Evolutionary conservation across 2,888 invertebrate species (phyloP).

Genomic region (Parnassius smintheus): DNA sequence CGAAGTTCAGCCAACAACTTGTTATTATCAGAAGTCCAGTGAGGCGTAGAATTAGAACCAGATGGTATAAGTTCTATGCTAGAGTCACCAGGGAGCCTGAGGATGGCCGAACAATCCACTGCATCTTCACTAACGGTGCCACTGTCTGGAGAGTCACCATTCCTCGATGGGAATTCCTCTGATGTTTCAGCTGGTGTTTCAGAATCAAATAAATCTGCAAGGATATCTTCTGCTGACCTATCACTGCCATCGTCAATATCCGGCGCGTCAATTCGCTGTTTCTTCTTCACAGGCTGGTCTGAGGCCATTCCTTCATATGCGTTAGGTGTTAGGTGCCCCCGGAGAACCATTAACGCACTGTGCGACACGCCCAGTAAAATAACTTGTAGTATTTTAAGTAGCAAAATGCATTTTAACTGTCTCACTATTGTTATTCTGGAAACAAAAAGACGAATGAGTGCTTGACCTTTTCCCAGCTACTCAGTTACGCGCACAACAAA

Average conservation of each 20-base stretch:
- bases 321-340: conserved; percentile 77
- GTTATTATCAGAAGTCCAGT: conserved; percentile 65
- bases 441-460: conserved; percentile 68
- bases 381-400: conserved; percentile 20
- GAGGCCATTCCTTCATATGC: conserved; percentile 85
- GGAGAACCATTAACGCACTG: conserved; percentile 83
- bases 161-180: conserved; percentile 63
- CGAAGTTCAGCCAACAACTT: conserved; percentile 76
- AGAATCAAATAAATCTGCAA: conserved; percentile 67
- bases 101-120: conserved; percentile 69
- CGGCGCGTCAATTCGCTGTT: conserved; percentile 86
- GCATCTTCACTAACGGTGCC: conserved; percentile 77
- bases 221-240: conserved; percentile 75
- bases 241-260: conserved; percentile 80
- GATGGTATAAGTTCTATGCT: conserved; percentile 65
- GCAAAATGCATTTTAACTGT: conserved; percentile 17
- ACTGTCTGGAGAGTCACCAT: conserved; percentile 75
- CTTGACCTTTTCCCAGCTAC: conserved; percentile 80
- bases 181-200: conserved; percentile 68
- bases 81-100: conserved; percentile 58
- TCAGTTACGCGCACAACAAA: conserved; percentile 80
- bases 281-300: conserved; percentile 92
- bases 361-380: conserved; percentile 32
- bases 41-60: conserved; percentile 57
- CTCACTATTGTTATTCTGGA: conserved; percentile 50